Evolutionary conservation across 2,888 invertebrate genomes (phyloP).

Genomic region (Sinopyrophorus schimmeli): DNA sequence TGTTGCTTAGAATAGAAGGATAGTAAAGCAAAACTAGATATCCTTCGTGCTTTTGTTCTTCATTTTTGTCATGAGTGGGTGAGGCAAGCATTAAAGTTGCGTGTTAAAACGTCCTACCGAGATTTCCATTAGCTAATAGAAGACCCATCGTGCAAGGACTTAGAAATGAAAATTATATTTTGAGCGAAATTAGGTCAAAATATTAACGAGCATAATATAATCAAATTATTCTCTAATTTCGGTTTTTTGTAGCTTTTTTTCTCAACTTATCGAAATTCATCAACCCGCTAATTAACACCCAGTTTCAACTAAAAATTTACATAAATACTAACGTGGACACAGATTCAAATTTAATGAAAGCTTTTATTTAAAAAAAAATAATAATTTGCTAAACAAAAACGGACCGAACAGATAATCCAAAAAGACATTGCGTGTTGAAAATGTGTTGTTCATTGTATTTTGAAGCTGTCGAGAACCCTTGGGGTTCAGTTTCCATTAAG

Average conservation of each 20-base stretch:
- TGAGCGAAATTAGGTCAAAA: slow-evolving; percentile 13
- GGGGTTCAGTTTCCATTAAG: slow-evolving; percentile 36
- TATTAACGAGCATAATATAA: not conserved
- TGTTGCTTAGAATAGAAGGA: too few species aligned
- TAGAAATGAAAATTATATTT: slow-evolving; percentile 14
- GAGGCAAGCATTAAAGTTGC: slow-evolving; percentile 29
- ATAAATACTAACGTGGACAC: too few species aligned
- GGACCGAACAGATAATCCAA: slow-evolving; percentile 5
- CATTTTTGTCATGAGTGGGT: slow-evolving; percentile 24
- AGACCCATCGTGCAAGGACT: slow-evolving; percentile 25
- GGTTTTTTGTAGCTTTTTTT: too few species aligned
- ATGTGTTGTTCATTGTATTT: slow-evolving; percentile 21
- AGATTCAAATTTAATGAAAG: too few species aligned
- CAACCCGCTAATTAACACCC: too few species aligned
- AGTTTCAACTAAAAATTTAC: too few species aligned
- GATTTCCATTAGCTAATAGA: slow-evolving; percentile 41
- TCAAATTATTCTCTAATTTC: too few species aligned
- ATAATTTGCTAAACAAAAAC: too few species aligned
- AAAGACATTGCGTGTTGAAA: slow-evolving; percentile 23
- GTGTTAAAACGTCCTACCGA: slow-evolving; percentile 35
- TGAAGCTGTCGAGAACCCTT: slow-evolving; percentile 25
- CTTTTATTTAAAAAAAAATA: not conserved
- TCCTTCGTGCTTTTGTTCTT: slow-evolving; percentile 12
- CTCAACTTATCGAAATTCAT: too few species aligned
- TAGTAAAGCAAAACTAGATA: too few species aligned